Base-by-base conservation (phyloP, 2,888 invertebrate genomes). In the Hyposoter didymator region DNA sequence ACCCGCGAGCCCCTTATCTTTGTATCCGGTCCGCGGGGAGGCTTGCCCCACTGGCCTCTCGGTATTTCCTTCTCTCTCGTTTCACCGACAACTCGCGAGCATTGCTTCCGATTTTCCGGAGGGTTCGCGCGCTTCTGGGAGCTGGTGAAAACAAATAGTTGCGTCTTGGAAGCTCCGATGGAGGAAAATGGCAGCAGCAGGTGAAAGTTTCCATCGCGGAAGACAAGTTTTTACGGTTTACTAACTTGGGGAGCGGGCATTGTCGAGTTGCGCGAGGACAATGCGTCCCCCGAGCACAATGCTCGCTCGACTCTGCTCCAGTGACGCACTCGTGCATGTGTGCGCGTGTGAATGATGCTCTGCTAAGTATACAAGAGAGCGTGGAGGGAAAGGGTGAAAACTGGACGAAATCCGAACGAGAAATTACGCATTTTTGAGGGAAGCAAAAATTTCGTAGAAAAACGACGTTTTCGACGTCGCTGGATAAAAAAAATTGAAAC, bases 141-240 rank as follows among this genome's bases (percentile, higher is more conserved):
- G 28, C 4, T 2, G 14, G 12, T 59, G 28, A 59, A 59, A 59
- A 22, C 28, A 19, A 28, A n/a, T n/a, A n/a, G n/a, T n/a, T n/a
- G 4, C n/a, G 35, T 35, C 35, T 32, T 64, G 2, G n/a, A 64
- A 64, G 8, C 10, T 8, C n/a, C 35, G 2, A 2, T 35, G 35
- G 8, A 64, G 14, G 12, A 64, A 64, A 39, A 64, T 64, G n/a
- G 35, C 64, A 35, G 0, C 64, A 35, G 3, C 64, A 1, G n/a
- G n/a, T 8, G n/a, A 64, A 64, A 35, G 35, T 35, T 35, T n/a
- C 17, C 6, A 35, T 62, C 17, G 35, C 89, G 82, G 89, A 88
- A 91, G 91, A 92, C 92, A 92, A 92, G 90, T 92, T 92, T 92
- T 91, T 90, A 90, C 90, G 28, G 91, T 90, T 91, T 91, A 91